Conservation (phyloP, 2,113 vertebrate genomes). For the Corythornis cristatus region DNA sequence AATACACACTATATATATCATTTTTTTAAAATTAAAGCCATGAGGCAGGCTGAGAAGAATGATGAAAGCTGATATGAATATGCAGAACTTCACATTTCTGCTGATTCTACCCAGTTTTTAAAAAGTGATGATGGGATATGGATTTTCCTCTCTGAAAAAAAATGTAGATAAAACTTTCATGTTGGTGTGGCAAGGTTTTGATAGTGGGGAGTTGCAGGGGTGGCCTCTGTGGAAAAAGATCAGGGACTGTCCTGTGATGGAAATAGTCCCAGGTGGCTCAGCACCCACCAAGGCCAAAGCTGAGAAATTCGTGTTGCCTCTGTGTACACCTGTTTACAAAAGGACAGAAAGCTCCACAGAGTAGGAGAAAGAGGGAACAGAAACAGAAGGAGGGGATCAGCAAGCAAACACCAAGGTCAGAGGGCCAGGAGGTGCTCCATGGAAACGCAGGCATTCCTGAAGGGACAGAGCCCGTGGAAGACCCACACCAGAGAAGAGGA, state of each 20-base stretch:
- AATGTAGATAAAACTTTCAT: not conserved
- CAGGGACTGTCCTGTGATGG: not conserved
- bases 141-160: not conserved
- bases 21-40: not conserved
- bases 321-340: not conserved
- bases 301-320: not conserved
- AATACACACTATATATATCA: not conserved
- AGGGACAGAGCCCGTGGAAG: not conserved
- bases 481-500: not conserved
- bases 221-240: not conserved
- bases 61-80: not conserved
- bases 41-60: not conserved
- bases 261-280: not conserved
- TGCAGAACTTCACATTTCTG: not conserved
- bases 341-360: not conserved
- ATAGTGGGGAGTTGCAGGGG: not conserved
- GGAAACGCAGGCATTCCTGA: not conserved
- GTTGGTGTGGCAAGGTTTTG: not conserved
- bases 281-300: not conserved
- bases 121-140: not conserved
- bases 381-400: not conserved
- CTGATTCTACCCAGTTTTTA: not conserved
- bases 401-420: not conserved
- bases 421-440: not conserved
- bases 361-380: not conserved